Percentiles rank a stretch among this genome's conserved stretches.
Evolutionary conservation across 2,797 vertebrate species (phyloP).

Genomic region (Falco cherrug): DNA sequence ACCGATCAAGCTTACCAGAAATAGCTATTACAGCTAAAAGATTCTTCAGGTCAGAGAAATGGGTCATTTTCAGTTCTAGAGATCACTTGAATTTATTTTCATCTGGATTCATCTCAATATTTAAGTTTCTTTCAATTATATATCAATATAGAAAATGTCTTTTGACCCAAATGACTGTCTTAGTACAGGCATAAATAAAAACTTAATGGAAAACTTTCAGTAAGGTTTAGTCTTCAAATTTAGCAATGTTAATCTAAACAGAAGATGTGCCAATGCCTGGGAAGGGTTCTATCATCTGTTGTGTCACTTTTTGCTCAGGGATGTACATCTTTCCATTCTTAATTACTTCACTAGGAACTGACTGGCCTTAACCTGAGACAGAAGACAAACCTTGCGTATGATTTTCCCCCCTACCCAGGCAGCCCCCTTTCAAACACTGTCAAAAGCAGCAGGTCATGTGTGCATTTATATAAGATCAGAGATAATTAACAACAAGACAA

Average conservation of each 20-base stretch:
- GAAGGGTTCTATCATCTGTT: not conserved
- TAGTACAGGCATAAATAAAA: not conserved
- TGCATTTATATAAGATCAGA: not conserved
- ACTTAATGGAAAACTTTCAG: not conserved
- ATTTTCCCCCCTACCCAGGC: not conserved
- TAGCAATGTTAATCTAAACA: not conserved
- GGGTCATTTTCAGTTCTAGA: constrained; percentile 70
- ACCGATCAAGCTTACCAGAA: constrained; percentile 42
- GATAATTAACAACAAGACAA: constrained; percentile 1
- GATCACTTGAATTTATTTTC: not conserved
- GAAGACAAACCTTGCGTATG: not conserved
- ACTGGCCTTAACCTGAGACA: not conserved
- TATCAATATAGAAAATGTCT: not conserved
- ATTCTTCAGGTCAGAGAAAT: constrained; percentile 36
- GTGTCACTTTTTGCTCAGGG: not conserved
- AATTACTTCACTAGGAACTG: not conserved
- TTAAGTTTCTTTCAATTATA: not conserved
- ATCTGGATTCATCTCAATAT: not conserved
- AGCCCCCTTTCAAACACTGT: not conserved
- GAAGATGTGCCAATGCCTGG: not conserved
- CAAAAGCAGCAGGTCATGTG: not conserved
- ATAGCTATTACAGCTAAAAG: constrained; percentile 54
- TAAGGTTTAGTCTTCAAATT: not conserved
- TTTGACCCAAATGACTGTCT: not conserved
- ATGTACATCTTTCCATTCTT: not conserved